These are phyloP conservation scores for Drosophila quadrilineata DNA, from an alignment of 1,140 invertebrate species.

Conservation along the genomic window DNA sequence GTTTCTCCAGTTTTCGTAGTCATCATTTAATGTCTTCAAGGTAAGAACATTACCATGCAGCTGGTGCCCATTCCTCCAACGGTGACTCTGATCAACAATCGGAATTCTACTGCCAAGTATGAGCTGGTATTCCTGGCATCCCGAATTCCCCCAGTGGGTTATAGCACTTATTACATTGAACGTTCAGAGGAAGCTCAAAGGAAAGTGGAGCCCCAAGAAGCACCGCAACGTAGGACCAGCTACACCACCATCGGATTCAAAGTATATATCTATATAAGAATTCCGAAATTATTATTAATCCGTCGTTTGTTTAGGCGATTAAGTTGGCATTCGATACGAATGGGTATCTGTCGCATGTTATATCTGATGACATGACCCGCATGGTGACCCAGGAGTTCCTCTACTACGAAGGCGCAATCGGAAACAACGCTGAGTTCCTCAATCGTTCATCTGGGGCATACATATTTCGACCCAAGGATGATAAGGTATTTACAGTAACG, in stretches of 20 bases:
- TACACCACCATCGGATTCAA: constrained; percentile 50
- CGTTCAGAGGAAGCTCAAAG: constrained; percentile 4
- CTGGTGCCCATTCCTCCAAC: constrained; percentile 84
- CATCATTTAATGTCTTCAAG: constrained; percentile 6
- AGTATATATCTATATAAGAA: constrained; percentile 7
- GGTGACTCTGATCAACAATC: constrained; percentile 85
- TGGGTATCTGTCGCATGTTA: constrained; percentile 83
- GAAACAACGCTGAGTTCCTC: constrained; percentile 81
- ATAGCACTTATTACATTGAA: constrained; percentile 84
- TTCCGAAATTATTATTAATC: not conserved
- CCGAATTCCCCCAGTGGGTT: constrained; percentile 86
- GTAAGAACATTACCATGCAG: constrained; percentile 81
- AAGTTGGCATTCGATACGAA: constrained; percentile 56
- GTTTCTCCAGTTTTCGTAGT: not conserved
- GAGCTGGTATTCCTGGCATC: constrained; percentile 87
- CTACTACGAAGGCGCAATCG: constrained; percentile 87
- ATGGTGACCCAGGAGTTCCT: constrained; percentile 86
- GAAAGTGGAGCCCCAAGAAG: constrained; percentile 12
- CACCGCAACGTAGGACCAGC: constrained; percentile 48
- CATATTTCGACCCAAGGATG: constrained; percentile 89
- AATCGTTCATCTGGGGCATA: constrained; percentile 91
- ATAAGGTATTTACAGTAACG: constrained; percentile 45
- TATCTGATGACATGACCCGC: constrained; percentile 79
- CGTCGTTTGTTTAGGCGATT: constrained; percentile 37
- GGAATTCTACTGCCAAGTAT: constrained; percentile 83